Evolutionary conservation across 2,113 vertebrate genomes (phyloP).

Genomic region (Lycaon pictus): DNA sequence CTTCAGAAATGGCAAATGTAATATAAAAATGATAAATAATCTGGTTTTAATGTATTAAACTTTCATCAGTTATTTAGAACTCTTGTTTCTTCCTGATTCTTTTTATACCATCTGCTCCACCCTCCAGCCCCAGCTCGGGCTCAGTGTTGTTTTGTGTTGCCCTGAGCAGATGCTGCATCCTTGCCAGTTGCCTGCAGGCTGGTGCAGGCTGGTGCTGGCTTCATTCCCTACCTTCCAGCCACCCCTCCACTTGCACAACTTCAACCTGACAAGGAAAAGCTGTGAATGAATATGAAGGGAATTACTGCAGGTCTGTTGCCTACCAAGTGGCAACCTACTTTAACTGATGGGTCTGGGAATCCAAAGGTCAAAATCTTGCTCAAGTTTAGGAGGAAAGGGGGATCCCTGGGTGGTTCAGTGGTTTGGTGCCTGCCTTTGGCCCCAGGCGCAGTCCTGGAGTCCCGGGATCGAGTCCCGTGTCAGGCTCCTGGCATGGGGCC

Average conservation of each 20-base stretch:
- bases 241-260: not conserved
- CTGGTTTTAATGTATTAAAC: constrained; percentile 64
- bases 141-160: not conserved
- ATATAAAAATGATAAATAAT: constrained; percentile 57
- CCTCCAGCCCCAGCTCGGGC: not conserved
- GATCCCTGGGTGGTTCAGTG: too few relatives aligned
- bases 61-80: constrained; percentile 51
- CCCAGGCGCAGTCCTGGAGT: too few relatives aligned
- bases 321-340: not conserved
- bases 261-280: not conserved
- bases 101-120: not conserved
- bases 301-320: not conserved
- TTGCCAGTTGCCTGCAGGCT: not conserved
- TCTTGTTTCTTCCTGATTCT: constrained; percentile 2
- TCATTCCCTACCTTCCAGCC: not conserved
- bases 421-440: too few relatives aligned
- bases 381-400: not conserved
- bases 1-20: constrained; percentile 74
- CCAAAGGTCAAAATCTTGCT: not conserved
- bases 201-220: not conserved
- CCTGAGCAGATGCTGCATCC: not conserved
- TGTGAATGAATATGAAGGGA: not conserved
- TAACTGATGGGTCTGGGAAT: not conserved
- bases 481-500: too few relatives aligned
- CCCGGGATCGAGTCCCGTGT: too few relatives aligned